Conservation (phyloP, 2,113 vertebrate species). For the Limnothrissa miodon region DNA sequence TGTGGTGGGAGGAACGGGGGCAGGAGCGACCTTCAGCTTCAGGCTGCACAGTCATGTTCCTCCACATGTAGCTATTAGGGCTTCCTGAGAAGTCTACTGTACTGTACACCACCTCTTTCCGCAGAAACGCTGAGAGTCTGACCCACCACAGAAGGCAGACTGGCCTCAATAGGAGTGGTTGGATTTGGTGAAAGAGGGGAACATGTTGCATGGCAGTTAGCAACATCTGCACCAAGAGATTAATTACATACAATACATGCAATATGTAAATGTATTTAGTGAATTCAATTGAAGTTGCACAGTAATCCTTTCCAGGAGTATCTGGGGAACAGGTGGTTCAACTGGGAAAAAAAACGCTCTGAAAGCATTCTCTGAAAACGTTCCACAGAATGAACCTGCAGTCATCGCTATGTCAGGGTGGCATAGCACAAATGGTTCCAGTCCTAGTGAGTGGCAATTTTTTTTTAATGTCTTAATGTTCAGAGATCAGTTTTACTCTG, state of each 20-base stretch:
- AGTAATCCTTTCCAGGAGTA: not conserved
- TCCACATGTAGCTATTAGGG: not conserved
- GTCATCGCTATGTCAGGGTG: not conserved
- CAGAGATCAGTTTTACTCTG: not conserved
- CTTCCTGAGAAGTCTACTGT: not conserved
- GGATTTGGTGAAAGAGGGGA: too few relatives aligned
- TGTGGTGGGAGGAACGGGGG: not conserved
- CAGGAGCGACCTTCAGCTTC: not conserved
- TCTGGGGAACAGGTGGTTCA: not conserved
- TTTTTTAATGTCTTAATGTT: slow-evolving; percentile 1
- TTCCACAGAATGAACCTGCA: not conserved
- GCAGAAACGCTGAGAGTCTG: not conserved
- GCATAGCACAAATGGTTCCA: not conserved
- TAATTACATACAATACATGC: not conserved
- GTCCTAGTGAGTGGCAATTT: not conserved
- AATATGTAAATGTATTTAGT: not conserved
- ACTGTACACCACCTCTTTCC: not conserved
- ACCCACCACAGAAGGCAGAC: too few relatives aligned
- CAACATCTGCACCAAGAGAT: not conserved
- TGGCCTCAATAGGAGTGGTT: not conserved
- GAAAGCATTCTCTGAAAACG: not conserved
- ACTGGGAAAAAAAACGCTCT: not conserved
- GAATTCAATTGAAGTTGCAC: not conserved
- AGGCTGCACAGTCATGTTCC: not conserved
- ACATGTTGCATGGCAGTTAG: not conserved